Evolutionary conservation across 2,888 invertebrate genomes (phyloP), one percentile per base, ranked within the genome.

Genomic region (Apamea crenata): DNA sequence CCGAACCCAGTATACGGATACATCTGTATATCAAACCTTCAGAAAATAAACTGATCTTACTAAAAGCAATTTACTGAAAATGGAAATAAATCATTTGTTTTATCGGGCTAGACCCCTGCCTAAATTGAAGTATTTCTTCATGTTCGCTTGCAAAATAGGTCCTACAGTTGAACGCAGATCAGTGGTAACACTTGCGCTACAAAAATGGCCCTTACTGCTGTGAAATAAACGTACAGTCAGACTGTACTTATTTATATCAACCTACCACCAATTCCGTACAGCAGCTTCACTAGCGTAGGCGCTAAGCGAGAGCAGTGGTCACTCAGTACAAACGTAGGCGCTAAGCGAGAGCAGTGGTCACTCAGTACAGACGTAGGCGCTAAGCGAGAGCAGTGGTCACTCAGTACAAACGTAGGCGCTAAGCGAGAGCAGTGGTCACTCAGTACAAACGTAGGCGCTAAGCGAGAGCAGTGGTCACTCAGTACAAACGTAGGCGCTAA

Each of bases 31-130:
- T 8, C 53, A 32, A 32, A 10, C 16, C 14, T 32, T n/a, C 21
- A 2, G 21, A n/a, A 76, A 36, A 76, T n/a, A 29, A 47, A 76
- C 21, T 36, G 36, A 76, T 75, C 18, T 53, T 25, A 53, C 32
- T 32, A 36, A 69, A 69, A 50, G 32, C 32, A 32, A 16, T 32
- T 32, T 32, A 32, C 50, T 69, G 32, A 8, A 50, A 69, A 50
- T 25, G 2, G 4, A 25, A 14, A 50, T 21, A 32, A 50, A 50
- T 50, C 14, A 50, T 69, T 50, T 68, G 44, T 44, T 68, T 40
- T 68, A 12, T 29, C 18, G n/a, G 12, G 6, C 12, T n/a, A 8
- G 29, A 59, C 14, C n/a, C 7, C 29, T 29, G 21, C 47, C 21
- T 14, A 3, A 29, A 69, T 2, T 29, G 14, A 47, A 47, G 47